phyloP scores from a whole-genome alignment of 2,888 invertebrate species.

The Zele albiditarsus region DNA sequence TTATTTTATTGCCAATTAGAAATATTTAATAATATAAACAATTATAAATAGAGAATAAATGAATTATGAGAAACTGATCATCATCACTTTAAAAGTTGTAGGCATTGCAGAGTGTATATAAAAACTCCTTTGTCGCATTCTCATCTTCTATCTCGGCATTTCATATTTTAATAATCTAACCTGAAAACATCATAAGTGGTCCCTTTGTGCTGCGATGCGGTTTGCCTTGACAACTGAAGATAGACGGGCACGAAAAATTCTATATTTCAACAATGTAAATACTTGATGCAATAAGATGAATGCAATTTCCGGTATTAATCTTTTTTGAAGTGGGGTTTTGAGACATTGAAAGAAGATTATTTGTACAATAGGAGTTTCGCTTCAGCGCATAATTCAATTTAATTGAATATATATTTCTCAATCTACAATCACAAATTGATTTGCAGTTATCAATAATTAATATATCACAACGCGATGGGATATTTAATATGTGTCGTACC shows the following conservation, averaged over 20 bases:
- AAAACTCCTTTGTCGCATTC: constrained; percentile 1
- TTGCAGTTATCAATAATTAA: too few species aligned
- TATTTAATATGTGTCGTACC: too few species aligned
- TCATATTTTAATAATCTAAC: constrained; percentile 34
- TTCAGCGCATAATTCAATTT: neutral
- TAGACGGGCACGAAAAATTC: neutral
- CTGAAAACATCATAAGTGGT: constrained; percentile 18
- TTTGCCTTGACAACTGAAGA: neutral
- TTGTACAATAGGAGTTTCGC: neutral
- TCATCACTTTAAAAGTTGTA: too few species aligned
- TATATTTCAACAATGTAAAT: constrained; percentile 20
- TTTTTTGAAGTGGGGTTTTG: neutral
- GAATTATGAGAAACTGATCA: too few species aligned
- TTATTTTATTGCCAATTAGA: neutral
- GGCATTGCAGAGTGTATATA: neutral
- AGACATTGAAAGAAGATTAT: neutral
- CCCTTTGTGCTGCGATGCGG: constrained; percentile 15
- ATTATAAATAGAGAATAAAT: neutral
- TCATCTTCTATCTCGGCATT: constrained; percentile 2
- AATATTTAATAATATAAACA: neutral
- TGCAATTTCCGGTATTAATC: neutral
- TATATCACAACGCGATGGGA: too few species aligned
- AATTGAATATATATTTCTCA: too few species aligned
- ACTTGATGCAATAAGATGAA: constrained; percentile 3
- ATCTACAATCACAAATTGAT: too few species aligned